Conservation (phyloP, 2,888 invertebrate genomes). For the Temnothorax ravouxi region DNA sequence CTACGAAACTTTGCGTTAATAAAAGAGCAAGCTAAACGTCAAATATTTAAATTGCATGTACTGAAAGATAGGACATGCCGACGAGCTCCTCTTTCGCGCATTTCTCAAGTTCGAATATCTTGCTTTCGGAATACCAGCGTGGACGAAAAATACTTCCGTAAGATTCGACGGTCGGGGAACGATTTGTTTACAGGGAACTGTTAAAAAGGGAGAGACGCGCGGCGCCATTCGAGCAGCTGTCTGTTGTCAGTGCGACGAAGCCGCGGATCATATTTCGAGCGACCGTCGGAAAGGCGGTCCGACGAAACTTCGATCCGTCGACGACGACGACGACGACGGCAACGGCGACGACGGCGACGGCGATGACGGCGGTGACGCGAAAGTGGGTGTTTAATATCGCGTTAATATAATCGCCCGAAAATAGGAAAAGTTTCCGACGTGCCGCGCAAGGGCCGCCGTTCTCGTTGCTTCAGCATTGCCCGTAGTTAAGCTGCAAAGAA, state of each 20-base stretch:
- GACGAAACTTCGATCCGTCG: conserved; percentile 27
- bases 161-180: neutral
- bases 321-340: neutral
- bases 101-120: neutral
- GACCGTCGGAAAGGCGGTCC: conserved; percentile 33
- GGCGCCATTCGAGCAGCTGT: conserved; percentile 37
- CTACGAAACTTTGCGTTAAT: neutral
- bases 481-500: conserved; percentile 73
- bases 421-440: conserved; percentile 69
- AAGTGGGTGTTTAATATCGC: conserved; percentile 57
- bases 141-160: conserved; percentile 8
- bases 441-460: conserved; percentile 63
- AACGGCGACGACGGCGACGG: neutral
- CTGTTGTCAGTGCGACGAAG: conserved; percentile 27
- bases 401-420: conserved; percentile 63
- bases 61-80: neutral
- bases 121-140: neutral
- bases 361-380: conserved; percentile 22
- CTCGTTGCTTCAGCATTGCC: conserved; percentile 63
- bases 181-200: conserved; percentile 42
- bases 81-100: neutral
- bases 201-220: conserved; percentile 8
- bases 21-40: neutral
- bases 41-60: neutral
- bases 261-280: conserved; percentile 47